Conservation (phyloP, 2,888 invertebrate genomes). For the Tenthredo notha region DNA sequence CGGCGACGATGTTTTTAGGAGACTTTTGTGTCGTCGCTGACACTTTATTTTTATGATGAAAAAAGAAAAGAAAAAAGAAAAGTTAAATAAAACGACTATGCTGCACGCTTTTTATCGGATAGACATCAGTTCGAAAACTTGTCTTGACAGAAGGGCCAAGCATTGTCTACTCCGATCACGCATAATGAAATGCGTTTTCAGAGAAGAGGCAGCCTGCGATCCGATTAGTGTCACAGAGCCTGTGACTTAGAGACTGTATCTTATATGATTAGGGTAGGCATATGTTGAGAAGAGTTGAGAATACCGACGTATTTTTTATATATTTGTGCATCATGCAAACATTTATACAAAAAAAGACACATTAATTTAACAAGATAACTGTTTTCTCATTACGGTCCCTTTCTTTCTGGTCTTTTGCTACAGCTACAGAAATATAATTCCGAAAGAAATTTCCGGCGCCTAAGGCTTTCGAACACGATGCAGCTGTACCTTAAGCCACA, state of each 20-base stretch:
- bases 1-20: not conserved
- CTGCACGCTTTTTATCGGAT: not conserved
- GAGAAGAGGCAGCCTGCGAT: not conserved
- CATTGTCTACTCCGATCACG: constrained; percentile 5
- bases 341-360: not conserved
- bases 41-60: not conserved
- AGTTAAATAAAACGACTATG: not conserved
- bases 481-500: constrained; percentile 15
- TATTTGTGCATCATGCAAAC: not conserved
- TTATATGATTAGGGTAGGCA: not conserved
- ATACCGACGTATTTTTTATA: not conserved
- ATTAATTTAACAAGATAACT: not conserved
- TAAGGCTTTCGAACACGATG: not conserved
- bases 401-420: not conserved
- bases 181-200: not conserved
- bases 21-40: not conserved
- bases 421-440: not conserved
- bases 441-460: not conserved
- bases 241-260: not conserved
- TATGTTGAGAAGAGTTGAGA: not conserved
- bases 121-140: not conserved
- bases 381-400: not conserved
- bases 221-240: not conserved
- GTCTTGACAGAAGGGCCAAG: not conserved
- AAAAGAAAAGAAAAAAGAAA: not conserved